Percentiles rank a stretch among this genome's conserved stretches.
phyloP scores from a whole-genome alignment of 2,888 invertebrate species.

The Mesoligia furuncula region DNA sequence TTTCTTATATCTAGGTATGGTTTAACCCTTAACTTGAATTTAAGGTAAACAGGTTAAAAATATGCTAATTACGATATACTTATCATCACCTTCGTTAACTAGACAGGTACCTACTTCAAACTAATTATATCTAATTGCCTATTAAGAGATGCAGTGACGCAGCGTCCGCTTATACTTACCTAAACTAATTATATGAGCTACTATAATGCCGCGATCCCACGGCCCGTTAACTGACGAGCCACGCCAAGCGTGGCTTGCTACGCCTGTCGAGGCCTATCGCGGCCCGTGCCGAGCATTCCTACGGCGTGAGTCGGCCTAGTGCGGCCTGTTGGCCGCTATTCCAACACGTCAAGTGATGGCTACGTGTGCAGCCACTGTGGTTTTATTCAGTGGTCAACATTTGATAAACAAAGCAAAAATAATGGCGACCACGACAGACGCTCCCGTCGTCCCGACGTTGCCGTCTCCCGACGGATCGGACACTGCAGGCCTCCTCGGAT shows the following conservation, averaged over 20 bases:
- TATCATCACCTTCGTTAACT: constrained; percentile 30
- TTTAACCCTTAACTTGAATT: not conserved
- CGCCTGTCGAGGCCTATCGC: too few relatives aligned
- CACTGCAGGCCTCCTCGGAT: too few relatives aligned
- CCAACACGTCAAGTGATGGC: not conserved
- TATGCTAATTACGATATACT: constrained; percentile 19
- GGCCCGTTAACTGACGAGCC: too few relatives aligned
- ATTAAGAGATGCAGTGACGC: not conserved
- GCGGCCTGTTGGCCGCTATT: too few relatives aligned
- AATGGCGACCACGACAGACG: too few relatives aligned
- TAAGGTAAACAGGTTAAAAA: constrained; percentile 9
- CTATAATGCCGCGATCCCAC: not conserved
- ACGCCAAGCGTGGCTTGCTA: too few relatives aligned
- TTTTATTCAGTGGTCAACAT: not conserved
- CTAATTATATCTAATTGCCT: constrained; percentile 20
- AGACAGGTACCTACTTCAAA: constrained; percentile 1
- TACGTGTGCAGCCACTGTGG: not conserved
- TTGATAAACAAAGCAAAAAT: not conserved
- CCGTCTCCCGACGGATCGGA: too few relatives aligned
- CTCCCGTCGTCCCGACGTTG: too few relatives aligned
- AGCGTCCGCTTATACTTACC: not conserved
- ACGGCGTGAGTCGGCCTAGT: too few relatives aligned
- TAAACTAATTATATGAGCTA: not conserved
- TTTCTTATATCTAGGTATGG: not conserved
- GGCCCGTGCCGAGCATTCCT: too few relatives aligned